Evolutionary conservation across 2,888 invertebrate species (phyloP).

Genomic region (Autographa pulchrina): DNA sequence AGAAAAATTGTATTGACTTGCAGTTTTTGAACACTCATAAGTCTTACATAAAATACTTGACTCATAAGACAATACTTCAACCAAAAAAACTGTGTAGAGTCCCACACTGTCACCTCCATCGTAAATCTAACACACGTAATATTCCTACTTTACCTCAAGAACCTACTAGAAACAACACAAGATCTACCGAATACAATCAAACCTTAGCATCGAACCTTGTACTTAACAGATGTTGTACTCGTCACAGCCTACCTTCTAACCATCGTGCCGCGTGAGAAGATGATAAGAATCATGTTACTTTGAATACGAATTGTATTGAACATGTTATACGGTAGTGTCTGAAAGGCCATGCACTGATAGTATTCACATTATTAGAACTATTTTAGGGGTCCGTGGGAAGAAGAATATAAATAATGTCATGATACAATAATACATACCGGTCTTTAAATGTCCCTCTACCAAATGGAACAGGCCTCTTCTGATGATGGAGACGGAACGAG

Average conservation of each 20-base stretch:
- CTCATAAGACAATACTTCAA: neutral
- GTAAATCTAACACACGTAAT: neutral
- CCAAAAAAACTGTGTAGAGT: neutral
- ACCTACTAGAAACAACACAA: too few relatives aligned
- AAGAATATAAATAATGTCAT: too few relatives aligned
- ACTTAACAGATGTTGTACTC: neutral
- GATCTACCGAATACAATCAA: neutral
- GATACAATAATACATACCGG: too few relatives aligned
- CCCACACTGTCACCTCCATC: neutral
- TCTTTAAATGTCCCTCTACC: too few relatives aligned
- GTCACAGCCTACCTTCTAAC: neutral
- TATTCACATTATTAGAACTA: neutral
- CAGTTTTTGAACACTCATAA: too few relatives aligned
- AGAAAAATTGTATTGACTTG: too few relatives aligned
- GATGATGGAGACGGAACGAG: too few relatives aligned
- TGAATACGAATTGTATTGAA: neutral
- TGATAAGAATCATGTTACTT: conserved; percentile 4
- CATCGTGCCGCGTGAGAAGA: neutral
- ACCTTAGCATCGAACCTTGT: neutral
- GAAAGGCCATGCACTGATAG: neutral
- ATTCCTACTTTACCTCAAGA: neutral
- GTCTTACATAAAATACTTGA: too few relatives aligned
- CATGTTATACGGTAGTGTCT: neutral
- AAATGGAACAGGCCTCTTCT: too few relatives aligned
- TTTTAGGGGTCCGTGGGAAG: neutral